phyloP scores from a whole-genome alignment of 2,797 vertebrate genomes.

The Bradypodion ventrale region DNA sequence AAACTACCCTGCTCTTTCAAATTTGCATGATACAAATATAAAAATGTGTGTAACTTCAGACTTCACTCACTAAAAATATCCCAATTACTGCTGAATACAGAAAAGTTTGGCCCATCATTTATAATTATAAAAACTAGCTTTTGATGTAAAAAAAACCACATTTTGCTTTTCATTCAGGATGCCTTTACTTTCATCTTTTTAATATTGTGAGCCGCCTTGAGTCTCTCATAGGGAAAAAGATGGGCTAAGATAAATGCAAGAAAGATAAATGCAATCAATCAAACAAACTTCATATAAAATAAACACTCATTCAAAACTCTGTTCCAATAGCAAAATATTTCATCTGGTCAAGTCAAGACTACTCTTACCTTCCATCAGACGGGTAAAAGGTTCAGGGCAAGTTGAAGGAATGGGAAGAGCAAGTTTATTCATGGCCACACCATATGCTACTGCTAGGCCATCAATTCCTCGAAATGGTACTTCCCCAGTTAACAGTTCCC shows the following conservation, averaged over 20 bases:
- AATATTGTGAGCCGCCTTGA: too few relatives aligned
- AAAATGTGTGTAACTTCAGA: too few relatives aligned
- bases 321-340: neutral
- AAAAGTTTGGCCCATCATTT: neutral
- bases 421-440: slow-evolving; percentile 98
- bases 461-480: slow-evolving; percentile 96
- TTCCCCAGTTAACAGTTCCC: slow-evolving; percentile 95
- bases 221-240: too few relatives aligned
- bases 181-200: neutral
- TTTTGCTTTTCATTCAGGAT: neutral
- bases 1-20: too few relatives aligned
- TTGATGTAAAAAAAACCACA: neutral
- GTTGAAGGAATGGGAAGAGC: slow-evolving; percentile 95
- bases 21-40: too few relatives aligned
- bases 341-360: neutral
- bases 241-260: too few relatives aligned
- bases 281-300: neutral
- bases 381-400: slow-evolving; percentile 93
- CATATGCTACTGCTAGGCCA: slow-evolving; percentile 92
- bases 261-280: neutral
- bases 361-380: slow-evolving; percentile 93
- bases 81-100: neutral
- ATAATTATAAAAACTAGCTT: neutral
- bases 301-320: neutral
- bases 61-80: neutral